Evolutionary conservation across 1,140 invertebrate genomes (phyloP).

Genomic region (Schlechtendalia chinensis): DNA sequence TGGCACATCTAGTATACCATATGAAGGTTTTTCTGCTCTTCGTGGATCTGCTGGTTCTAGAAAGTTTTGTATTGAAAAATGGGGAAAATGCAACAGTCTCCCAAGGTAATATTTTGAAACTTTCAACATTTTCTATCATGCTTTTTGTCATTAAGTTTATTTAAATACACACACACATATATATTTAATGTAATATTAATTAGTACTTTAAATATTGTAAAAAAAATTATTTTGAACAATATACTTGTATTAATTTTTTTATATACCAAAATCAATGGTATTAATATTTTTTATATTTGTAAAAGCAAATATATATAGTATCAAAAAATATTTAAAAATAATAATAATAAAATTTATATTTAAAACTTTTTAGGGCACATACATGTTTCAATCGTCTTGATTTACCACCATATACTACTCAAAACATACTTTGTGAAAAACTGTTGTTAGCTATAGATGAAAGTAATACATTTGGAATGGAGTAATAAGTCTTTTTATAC

Average conservation of each 20-base stretch:
- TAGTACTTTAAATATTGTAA: neutral
- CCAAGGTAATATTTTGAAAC: slow-evolving; percentile 66
- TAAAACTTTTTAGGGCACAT: slow-evolving; percentile 76
- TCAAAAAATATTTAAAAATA: neutral
- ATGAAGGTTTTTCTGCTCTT: slow-evolving; percentile 92
- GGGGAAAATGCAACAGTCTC: slow-evolving; percentile 91
- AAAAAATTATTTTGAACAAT: neutral
- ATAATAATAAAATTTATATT: neutral
- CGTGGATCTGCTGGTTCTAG: slow-evolving; percentile 91
- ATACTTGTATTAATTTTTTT: neutral
- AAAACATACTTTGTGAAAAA: slow-evolving; percentile 91
- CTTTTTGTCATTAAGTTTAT: too few species aligned
- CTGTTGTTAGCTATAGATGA: slow-evolving; percentile 92
- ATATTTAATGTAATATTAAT: too few species aligned
- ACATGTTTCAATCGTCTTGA: slow-evolving; percentile 97
- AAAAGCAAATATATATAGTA: neutral
- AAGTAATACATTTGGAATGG: slow-evolving; percentile 96
- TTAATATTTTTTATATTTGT: neutral
- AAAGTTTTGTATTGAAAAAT: slow-evolving; percentile 97
- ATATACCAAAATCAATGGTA: neutral
- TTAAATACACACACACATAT: neutral
- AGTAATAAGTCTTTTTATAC: slow-evolving; percentile 61
- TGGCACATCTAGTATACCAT: slow-evolving; percentile 94
- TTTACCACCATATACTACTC: slow-evolving; percentile 91
- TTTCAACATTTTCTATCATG: neutral